A percentile compares a stretch with the other conserved stretches of the same genome.
These are phyloP conservation scores for Hapalemur alaotrensis DNA, from an alignment of 2,797 vertebrate species.

Conservation along the genomic window DNA sequence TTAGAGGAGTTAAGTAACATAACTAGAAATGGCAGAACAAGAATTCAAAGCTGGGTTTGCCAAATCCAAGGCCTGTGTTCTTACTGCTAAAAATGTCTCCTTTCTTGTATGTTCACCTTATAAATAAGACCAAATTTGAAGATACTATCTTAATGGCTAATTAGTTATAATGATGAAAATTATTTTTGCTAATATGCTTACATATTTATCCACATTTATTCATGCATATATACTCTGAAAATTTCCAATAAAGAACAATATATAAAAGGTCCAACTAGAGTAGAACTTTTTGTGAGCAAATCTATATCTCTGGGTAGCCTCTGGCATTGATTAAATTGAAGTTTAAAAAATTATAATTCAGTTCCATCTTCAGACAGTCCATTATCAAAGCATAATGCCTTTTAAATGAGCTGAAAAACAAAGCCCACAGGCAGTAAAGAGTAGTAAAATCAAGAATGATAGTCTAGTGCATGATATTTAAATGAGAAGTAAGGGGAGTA, in stretches of 20 bases:
- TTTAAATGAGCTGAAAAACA: slow-evolving; percentile 74
- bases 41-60: neutral
- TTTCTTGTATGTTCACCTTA: neutral
- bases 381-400: slow-evolving; percentile 78
- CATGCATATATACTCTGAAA: neutral
- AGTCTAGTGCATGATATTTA: slow-evolving; percentile 56
- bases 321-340: slow-evolving; percentile 75
- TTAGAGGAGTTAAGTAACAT: slow-evolving; percentile 18
- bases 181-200: slow-evolving; percentile 7
- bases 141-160: neutral
- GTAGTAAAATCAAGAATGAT: slow-evolving; percentile 65
- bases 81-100: neutral
- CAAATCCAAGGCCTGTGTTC: neutral
- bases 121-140: neutral
- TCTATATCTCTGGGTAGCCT: slow-evolving; percentile 50
- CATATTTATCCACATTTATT: neutral
- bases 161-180: slow-evolving; percentile 19
- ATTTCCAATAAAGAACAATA: slow-evolving; percentile 24
- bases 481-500: slow-evolving; percentile 57
- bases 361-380: slow-evolving; percentile 71
- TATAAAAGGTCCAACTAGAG: slow-evolving; percentile 47
- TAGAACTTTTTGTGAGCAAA: slow-evolving; percentile 55
- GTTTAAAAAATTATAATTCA: slow-evolving; percentile 75
- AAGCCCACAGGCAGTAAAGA: slow-evolving; percentile 66
- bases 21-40: neutral